These are phyloP conservation scores for Isichthys henryi DNA, from an alignment of 2,113 vertebrate genomes.

Conservation along the genomic window DNA sequence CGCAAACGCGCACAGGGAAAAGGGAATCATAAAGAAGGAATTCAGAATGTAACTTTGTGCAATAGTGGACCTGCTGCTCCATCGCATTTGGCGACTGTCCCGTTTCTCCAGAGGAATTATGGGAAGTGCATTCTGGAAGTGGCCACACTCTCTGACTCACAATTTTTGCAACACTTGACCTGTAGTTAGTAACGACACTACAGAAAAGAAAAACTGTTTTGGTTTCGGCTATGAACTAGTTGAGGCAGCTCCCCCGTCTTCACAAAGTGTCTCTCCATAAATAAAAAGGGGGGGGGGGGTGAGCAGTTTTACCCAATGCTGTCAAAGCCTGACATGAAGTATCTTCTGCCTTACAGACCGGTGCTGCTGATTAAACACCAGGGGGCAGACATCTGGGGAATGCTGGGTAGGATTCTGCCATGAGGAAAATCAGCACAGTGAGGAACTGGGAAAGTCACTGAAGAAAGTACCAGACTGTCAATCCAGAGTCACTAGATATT, in stretches of 20 bases:
- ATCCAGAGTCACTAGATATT: slow-evolving; percentile 24
- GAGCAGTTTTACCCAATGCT: not conserved
- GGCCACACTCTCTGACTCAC: not conserved
- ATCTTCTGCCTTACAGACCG: not conserved
- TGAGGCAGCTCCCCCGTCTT: not conserved
- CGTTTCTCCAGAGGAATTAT: not conserved
- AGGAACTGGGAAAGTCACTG: not conserved
- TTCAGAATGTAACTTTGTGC: not conserved
- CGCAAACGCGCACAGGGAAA: not conserved
- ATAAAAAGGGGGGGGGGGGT: not conserved
- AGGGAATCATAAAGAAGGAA: not conserved
- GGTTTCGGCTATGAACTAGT: not conserved
- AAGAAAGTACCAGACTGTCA: slow-evolving; percentile 3
- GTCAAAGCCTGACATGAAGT: not conserved
- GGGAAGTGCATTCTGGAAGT: not conserved
- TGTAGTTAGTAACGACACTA: not conserved
- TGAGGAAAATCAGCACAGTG: not conserved
- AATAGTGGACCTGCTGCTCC: not conserved
- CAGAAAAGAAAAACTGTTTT: slow-evolving; percentile 20
- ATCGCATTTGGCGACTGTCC: not conserved
- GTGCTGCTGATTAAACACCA: not conserved
- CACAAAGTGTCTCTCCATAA: not conserved
- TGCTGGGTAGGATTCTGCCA: not conserved
- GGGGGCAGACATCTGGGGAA: not conserved
- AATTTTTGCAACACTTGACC: not conserved